phyloP scores from a whole-genome alignment of 2,113 vertebrate species.

The Boulengeromyrus knoepffleri region DNA sequence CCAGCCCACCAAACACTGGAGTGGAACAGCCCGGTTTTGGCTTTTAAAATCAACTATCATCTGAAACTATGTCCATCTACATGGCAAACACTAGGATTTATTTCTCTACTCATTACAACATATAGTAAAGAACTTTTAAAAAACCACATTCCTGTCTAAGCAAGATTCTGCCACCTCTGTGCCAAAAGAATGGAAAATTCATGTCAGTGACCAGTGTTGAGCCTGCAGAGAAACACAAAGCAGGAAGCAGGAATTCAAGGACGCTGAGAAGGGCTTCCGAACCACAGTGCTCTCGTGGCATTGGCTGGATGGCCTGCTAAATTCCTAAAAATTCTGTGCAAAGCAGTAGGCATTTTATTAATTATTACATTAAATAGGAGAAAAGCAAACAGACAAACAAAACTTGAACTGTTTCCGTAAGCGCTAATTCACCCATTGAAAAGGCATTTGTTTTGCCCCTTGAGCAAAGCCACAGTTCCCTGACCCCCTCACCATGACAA shows the following conservation, averaged over 20 bases:
- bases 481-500: conserved; percentile 45
- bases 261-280: background rate
- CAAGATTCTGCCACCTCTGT: background rate
- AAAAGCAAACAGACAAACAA: background rate
- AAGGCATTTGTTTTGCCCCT: background rate
- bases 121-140: background rate
- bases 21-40: background rate
- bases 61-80: background rate
- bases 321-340: background rate
- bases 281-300: background rate
- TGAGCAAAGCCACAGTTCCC: background rate
- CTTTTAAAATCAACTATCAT: background rate
- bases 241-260: background rate
- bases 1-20: background rate
- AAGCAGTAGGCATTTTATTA: background rate
- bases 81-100: background rate
- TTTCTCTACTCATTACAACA: background rate
- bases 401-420: background rate
- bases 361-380: background rate
- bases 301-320: background rate
- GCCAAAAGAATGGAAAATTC: background rate
- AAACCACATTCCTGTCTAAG: background rate
- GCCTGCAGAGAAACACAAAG: background rate
- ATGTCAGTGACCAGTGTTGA: background rate
- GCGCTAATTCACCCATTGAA: background rate